These are phyloP conservation scores for Gavialis gangeticus DNA, from an alignment of 2,113 vertebrate genomes.

Conservation along the genomic window DNA sequence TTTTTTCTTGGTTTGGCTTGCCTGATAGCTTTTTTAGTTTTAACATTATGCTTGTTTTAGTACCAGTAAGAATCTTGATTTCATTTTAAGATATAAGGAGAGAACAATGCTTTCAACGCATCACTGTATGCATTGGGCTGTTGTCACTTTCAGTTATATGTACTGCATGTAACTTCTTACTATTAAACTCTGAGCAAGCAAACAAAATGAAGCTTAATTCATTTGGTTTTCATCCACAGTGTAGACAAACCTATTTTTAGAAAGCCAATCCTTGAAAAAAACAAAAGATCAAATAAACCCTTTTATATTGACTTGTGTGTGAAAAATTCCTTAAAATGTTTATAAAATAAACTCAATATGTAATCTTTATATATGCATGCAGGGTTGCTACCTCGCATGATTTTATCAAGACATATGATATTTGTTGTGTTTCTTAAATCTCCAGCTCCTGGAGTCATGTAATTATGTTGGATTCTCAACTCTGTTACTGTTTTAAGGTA, in stretches of 20 bases:
- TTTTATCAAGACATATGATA: neutral
- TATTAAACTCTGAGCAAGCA: neutral
- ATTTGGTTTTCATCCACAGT: neutral
- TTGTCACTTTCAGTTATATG: neutral
- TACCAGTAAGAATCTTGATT: neutral
- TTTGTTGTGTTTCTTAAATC: neutral
- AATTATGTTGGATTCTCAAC: neutral
- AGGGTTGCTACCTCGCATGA: neutral
- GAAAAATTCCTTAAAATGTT: neutral
- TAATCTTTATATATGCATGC: neutral
- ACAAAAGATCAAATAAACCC: slow-evolving; percentile 7
- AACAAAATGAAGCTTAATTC: neutral
- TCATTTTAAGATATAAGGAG: neutral
- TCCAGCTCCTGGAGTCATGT: neutral
- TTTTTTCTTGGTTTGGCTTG: neutral
- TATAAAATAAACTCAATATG: neutral
- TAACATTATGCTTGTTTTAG: neutral
- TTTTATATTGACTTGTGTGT: neutral
- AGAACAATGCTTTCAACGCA: neutral
- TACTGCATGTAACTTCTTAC: neutral
- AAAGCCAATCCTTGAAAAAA: slow-evolving; percentile 41
- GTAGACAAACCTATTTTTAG: slow-evolving; percentile 29
- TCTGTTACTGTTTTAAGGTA: neutral
- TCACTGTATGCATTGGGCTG: neutral
- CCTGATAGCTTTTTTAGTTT: neutral